Evolutionary conservation across 1,140 invertebrate species (phyloP).

Genomic region (Coptotermes formosanus): DNA sequence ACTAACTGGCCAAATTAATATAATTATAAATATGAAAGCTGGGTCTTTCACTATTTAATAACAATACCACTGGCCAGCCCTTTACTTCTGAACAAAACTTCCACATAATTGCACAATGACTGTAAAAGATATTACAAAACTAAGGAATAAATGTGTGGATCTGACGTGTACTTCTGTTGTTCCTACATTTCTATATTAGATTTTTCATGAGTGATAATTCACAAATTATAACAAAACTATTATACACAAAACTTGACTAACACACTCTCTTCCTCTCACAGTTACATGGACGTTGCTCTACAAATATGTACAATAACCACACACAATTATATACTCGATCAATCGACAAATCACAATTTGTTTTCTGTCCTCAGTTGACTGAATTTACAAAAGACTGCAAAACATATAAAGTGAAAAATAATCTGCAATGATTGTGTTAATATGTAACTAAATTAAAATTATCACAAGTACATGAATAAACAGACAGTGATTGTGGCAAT

Average conservation of each 20-base stretch:
- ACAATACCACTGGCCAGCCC: neutral
- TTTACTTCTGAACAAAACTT: neutral
- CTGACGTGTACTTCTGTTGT: neutral
- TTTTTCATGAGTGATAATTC: neutral
- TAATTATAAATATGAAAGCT: neutral
- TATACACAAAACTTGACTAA: slow-evolving; percentile 1
- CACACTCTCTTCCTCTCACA: neutral
- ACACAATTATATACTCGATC: neutral
- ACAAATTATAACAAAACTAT: neutral
- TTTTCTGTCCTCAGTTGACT: neutral
- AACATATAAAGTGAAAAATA: slow-evolving; percentile 14
- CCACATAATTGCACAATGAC: neutral
- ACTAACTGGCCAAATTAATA: neutral
- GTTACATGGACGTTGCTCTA: neutral
- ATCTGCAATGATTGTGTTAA: slow-evolving; percentile 17
- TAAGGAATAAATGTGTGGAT: neutral
- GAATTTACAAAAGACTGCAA: neutral
- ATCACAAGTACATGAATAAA: slow-evolving; percentile 13
- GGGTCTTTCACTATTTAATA: neutral
- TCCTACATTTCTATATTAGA: neutral
- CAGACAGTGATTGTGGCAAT: slow-evolving; percentile 12
- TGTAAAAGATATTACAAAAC: neutral
- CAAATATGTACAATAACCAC: neutral
- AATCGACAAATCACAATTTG: slow-evolving; percentile 13
- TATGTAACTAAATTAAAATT: slow-evolving; percentile 10